Evolutionary conservation across 2,888 invertebrate species (phyloP).

Genomic region (Callyntrura sp.): DNA sequence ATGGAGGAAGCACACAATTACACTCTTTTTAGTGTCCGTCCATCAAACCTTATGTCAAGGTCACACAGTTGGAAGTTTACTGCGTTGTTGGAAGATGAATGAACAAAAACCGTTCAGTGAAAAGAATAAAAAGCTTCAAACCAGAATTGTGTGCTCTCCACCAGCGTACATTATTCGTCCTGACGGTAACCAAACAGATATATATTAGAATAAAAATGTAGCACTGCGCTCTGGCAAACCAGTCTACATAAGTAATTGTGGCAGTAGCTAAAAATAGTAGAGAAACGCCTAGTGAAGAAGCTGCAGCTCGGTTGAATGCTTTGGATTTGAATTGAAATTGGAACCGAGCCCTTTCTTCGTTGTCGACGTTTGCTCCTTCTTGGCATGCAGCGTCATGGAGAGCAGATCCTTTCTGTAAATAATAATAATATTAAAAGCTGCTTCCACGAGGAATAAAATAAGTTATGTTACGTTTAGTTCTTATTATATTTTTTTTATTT

Average conservation of each 20-base stretch:
- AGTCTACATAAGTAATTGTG: not conserved
- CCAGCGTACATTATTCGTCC: not conserved
- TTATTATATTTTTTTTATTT: no score
- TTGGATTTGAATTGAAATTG: constrained; percentile 41
- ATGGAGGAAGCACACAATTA: constrained; percentile 31
- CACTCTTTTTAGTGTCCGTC: constrained; percentile 55
- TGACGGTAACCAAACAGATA: not conserved
- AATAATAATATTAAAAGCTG: not conserved
- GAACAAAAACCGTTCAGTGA: constrained; percentile 27
- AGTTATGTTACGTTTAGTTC: no score
- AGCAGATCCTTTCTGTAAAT: constrained; percentile 27
- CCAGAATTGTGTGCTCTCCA: not conserved
- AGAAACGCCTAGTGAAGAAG: no score
- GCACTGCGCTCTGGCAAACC: not conserved
- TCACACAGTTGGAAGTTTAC: constrained; percentile 71
- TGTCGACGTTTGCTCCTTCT: no score
- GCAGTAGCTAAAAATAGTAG: constrained; percentile 11
- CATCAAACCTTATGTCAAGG: constrained; percentile 70
- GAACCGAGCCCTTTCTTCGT: constrained; percentile 46
- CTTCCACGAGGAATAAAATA: not conserved
- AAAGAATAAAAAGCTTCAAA: constrained; percentile 9
- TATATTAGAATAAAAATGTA: not conserved
- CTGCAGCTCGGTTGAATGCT: no score
- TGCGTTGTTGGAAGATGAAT: constrained; percentile 43
- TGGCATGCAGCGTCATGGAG: constrained; percentile 45